Evolutionary conservation across 2,797 vertebrate genomes (phyloP).

Genomic region (Poecile montanus): DNA sequence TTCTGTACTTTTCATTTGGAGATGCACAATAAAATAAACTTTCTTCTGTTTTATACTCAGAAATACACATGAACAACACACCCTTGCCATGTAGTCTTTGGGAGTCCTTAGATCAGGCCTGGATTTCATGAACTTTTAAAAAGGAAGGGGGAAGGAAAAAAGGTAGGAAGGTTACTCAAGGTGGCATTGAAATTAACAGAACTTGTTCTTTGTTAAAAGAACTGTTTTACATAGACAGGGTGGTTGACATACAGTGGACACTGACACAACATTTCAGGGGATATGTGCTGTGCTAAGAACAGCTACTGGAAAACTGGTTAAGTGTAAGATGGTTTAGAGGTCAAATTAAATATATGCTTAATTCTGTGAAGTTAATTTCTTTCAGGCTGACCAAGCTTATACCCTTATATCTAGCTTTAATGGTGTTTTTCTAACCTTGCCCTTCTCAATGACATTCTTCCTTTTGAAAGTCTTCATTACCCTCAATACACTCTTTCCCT

Average conservation of each 20-base stretch:
- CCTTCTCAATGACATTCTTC: not conserved
- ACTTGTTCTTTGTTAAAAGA: not conserved
- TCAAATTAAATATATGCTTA: not conserved
- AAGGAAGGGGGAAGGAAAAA: not conserved
- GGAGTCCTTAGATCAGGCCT: not conserved
- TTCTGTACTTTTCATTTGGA: not conserved
- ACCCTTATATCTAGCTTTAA: not conserved
- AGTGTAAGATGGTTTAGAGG: not conserved
- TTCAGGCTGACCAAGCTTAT: not conserved
- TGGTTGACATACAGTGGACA: not conserved
- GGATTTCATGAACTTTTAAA: not conserved
- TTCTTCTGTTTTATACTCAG: not conserved
- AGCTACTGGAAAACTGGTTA: not conserved
- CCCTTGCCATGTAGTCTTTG: not conserved
- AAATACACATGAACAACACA: not conserved
- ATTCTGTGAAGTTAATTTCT: not conserved
- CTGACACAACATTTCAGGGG: not conserved
- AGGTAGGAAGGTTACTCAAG: not conserved
- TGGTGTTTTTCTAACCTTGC: not conserved
- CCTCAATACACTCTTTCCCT: not conserved
- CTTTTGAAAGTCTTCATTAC: not conserved
- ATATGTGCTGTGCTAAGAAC: not conserved
- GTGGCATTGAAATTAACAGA: not conserved
- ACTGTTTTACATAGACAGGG: not conserved
- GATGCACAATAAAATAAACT: not conserved